A percentile compares a stretch with the other conserved stretches of the same genome.
Conservation (phyloP, 2,797 vertebrate species). For the Lepilemur ruficaudatus region DNA sequence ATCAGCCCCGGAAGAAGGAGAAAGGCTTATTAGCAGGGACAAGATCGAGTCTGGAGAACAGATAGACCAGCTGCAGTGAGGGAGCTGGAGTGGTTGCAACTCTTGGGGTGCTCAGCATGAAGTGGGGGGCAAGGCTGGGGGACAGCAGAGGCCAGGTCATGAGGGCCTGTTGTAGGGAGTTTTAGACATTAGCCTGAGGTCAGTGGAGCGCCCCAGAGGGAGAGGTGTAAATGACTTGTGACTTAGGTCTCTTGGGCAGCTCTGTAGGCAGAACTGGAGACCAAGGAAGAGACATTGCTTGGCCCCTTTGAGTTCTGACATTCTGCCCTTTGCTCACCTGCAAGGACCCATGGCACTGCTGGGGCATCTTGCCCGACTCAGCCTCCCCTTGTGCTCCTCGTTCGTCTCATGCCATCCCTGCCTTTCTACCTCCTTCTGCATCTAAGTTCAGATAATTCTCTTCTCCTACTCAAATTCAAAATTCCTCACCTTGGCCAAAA, state of each 20-base stretch:
- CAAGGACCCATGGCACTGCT: neutral
- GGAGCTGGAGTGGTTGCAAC: too few species aligned
- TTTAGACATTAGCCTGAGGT: neutral
- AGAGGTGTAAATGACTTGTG: too few species aligned
- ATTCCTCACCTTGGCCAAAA: neutral
- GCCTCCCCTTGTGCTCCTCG: neutral
- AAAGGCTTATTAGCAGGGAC: neutral
- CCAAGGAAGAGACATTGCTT: neutral
- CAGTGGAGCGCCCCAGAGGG: neutral
- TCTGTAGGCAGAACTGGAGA: neutral
- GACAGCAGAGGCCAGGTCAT: neutral
- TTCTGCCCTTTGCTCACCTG: neutral
- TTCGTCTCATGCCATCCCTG: neutral
- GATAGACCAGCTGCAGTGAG: neutral
- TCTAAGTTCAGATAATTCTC: neutral
- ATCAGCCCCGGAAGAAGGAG: neutral
- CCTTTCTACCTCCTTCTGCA: neutral
- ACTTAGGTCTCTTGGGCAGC: neutral
- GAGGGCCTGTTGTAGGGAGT: neutral
- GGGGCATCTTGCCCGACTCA: accelerated
- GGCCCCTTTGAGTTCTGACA: neutral
- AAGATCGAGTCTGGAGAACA: neutral
- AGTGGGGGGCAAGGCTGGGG: too few species aligned
- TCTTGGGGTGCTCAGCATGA: accelerated
- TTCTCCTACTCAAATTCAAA: neutral